A percentile compares a stretch with the other conserved stretches of the same genome.
phyloP scores from a whole-genome alignment of 2,888 invertebrate genomes.

The Meandrusa payeni region DNA sequence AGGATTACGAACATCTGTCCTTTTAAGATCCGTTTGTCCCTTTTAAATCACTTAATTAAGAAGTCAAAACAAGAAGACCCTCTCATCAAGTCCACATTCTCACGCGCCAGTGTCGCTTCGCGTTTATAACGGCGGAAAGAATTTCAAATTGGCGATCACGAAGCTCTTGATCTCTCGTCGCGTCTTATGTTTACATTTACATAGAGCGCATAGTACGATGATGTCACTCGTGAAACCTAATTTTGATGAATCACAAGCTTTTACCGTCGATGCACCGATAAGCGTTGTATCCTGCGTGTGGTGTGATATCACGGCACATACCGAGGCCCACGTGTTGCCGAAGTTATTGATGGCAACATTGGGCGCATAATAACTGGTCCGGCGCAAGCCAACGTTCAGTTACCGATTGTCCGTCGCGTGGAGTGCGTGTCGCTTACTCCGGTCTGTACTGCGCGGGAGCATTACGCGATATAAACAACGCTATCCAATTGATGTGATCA shows the following conservation, averaged over 20 bases:
- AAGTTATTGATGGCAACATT: constrained; percentile 70
- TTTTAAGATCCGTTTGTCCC: no score
- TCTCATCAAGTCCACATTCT: neutral
- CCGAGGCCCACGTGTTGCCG: constrained; percentile 70
- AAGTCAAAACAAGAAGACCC: neutral
- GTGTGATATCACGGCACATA: constrained; percentile 53
- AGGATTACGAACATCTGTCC: no score
- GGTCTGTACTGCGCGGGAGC: constrained; percentile 60
- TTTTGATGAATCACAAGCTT: constrained; percentile 75
- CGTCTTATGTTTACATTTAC: constrained; percentile 54
- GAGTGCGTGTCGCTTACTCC: constrained; percentile 60
- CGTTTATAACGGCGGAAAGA: constrained; percentile 12
- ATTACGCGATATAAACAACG: constrained; percentile 47
- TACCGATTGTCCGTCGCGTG: constrained; percentile 64
- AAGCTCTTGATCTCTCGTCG: constrained; percentile 26
- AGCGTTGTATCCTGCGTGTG: constrained; percentile 55
- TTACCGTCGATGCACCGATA: constrained; percentile 75
- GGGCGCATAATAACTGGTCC: constrained; percentile 78
- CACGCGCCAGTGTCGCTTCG: neutral
- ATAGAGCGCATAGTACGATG: constrained; percentile 56
- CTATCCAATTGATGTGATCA: constrained; percentile 39
- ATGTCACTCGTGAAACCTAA: constrained; percentile 70
- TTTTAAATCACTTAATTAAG: no score
- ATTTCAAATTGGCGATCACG: constrained; percentile 26
- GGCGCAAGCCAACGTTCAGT: constrained; percentile 65